Evolutionary conservation across 2,797 vertebrate species (phyloP).

Genomic region (Aphelocoma californica): DNA sequence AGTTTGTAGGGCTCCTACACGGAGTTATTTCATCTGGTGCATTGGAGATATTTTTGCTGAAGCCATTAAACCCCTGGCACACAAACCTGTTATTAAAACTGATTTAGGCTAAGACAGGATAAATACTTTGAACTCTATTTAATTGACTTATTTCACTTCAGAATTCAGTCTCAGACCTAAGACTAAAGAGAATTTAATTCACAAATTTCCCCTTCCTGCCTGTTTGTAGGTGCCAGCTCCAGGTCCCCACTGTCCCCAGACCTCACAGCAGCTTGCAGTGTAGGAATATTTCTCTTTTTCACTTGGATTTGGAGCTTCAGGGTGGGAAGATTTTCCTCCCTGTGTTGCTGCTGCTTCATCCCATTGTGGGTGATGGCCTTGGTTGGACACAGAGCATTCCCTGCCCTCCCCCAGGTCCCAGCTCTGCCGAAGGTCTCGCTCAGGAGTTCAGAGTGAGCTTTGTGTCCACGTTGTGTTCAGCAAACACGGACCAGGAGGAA

Average conservation of each 20-base stretch:
- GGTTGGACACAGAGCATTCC: neutral
- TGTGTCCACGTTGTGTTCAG: fast-evolving
- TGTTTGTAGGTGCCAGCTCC: neutral
- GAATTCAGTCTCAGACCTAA: neutral
- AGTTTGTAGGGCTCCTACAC: neutral
- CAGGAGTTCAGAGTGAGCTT: neutral
- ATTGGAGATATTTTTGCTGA: neutral
- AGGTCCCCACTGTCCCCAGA: neutral
- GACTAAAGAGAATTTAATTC: neutral
- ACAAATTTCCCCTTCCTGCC: neutral
- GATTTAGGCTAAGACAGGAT: neutral
- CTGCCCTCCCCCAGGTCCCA: neutral
- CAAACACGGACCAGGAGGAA: fast-evolving
- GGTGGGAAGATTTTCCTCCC: neutral
- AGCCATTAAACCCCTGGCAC: slow-evolving; percentile 15
- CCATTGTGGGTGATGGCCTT: fast-evolving
- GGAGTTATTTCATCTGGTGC: neutral
- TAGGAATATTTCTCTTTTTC: neutral
- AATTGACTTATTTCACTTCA: neutral
- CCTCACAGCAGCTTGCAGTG: neutral
- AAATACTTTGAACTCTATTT: slow-evolving; percentile 32
- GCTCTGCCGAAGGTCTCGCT: neutral
- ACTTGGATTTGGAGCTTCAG: neutral
- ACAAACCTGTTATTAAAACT: slow-evolving; percentile 5
- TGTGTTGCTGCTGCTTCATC: neutral